A percentile compares a stretch with the other conserved stretches of the same genome.
These are phyloP conservation scores for Triplophysa yarkandensis DNA, from an alignment of 2,797 vertebrate species.

Conservation along the genomic window DNA sequence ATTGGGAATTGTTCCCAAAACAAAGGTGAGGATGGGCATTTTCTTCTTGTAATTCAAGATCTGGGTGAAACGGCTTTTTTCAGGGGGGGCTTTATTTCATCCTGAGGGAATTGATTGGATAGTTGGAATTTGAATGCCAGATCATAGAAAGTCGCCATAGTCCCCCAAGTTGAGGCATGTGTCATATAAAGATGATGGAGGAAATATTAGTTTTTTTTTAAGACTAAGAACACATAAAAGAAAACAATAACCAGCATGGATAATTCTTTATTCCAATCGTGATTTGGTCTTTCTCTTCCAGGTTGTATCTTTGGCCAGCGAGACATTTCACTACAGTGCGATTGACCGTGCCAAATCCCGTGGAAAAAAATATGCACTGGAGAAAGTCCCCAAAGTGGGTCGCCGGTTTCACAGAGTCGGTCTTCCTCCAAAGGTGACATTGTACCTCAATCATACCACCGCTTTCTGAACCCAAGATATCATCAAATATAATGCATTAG, in stretches of 20 bases:
- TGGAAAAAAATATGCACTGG: slow-evolving; percentile 95
- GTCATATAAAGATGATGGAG: too few relatives aligned
- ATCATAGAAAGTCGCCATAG: too few relatives aligned
- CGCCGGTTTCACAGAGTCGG: slow-evolving; percentile 94
- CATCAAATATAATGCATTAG: neutral
- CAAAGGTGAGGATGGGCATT: slow-evolving; percentile 81
- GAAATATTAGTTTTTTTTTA: too few relatives aligned
- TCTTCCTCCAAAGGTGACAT: slow-evolving; percentile 92
- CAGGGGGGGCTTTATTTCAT: too few relatives aligned
- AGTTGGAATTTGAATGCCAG: too few relatives aligned
- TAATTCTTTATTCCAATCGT: too few relatives aligned
- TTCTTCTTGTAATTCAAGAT: too few relatives aligned
- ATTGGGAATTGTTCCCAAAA: slow-evolving; percentile 92
- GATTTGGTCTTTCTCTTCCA: slow-evolving; percentile 58
- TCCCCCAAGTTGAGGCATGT: too few relatives aligned
- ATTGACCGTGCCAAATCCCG: slow-evolving; percentile 95
- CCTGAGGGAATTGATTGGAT: too few relatives aligned
- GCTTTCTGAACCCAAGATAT: neutral
- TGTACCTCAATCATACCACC: neutral
- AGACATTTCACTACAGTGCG: slow-evolving; percentile 95
- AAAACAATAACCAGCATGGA: too few relatives aligned
- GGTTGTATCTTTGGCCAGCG: slow-evolving; percentile 93
- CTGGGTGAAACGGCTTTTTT: too few relatives aligned
- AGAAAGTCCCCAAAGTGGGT: slow-evolving; percentile 96
- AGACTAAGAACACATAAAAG: too few relatives aligned